A percentile compares a stretch with the other conserved stretches of the same genome.
Evolutionary conservation across 1,140 invertebrate genomes (phyloP).

Genomic region (Heliconius hermathena): DNA sequence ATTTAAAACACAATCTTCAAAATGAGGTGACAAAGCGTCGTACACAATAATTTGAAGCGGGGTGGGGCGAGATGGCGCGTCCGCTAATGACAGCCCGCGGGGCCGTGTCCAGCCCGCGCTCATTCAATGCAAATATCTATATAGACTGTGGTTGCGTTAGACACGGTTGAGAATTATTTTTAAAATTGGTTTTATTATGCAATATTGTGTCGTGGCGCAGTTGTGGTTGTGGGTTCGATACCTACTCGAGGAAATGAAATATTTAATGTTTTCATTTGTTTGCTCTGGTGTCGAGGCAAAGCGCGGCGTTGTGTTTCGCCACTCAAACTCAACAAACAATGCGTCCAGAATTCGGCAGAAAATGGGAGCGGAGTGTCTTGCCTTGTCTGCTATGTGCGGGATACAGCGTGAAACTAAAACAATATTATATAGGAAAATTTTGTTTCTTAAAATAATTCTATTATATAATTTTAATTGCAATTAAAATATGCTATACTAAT

Average conservation of each 20-base stretch:
- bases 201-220: background rate
- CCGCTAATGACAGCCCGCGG: constrained; percentile 75
- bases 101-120: constrained; percentile 69
- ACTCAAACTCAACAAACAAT: too few species aligned
- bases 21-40: constrained; percentile 44
- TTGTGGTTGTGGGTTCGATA: too few species aligned
- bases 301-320: too few species aligned
- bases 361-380: too few species aligned
- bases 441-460: background rate
- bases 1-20: constrained; percentile 44
- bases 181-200: background rate
- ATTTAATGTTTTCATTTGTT: too few species aligned
- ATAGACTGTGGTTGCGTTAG: constrained; percentile 17
- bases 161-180: background rate
- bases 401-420: too few species aligned
- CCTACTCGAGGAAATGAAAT: too few species aligned
- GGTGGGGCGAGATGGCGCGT: constrained; percentile 68
- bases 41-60: constrained; percentile 72
- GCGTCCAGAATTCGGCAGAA: too few species aligned
- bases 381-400: too few species aligned
- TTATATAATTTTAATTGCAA: too few species aligned
- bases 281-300: too few species aligned
- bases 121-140: constrained; percentile 75
- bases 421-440: background rate
- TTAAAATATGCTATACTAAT: background rate